Conservation (phyloP, 2,113 vertebrate species). For the Hydropotes inermis region DNA sequence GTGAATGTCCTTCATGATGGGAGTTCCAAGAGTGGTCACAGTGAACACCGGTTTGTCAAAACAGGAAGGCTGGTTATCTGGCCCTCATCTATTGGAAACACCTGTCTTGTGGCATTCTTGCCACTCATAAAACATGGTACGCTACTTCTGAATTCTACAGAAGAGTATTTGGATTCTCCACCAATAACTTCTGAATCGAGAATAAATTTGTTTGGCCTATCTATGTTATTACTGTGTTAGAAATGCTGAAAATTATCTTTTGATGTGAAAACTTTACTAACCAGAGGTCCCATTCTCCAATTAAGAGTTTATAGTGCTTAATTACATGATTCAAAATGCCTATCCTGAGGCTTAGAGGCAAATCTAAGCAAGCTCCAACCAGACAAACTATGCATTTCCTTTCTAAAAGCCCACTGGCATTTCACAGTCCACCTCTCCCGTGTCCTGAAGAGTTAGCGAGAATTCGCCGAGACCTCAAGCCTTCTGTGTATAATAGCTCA, state of each 20-base stretch:
- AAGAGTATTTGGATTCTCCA: background rate
- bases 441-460: background rate
- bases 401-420: background rate
- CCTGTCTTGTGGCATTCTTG: background rate
- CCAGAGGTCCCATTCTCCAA: slow-evolving; percentile 17
- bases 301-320: background rate
- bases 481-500: background rate
- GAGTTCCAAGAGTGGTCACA: background rate
- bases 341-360: slow-evolving; percentile 2
- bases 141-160: background rate
- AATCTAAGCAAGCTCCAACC: background rate
- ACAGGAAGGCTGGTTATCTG: background rate
- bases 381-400: background rate
- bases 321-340: background rate
- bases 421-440: background rate
- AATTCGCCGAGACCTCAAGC: background rate
- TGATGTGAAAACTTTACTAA: background rate
- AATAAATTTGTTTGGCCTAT: background rate
- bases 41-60: background rate
- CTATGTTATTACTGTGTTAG: background rate
- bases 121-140: background rate
- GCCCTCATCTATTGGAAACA: background rate
- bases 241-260: background rate
- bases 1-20: background rate
- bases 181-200: background rate